A percentile compares a stretch with the other conserved stretches of the same genome.
Evolutionary conservation across 1,140 invertebrate species (phyloP).

Genomic region (Apis laboriosa): DNA sequence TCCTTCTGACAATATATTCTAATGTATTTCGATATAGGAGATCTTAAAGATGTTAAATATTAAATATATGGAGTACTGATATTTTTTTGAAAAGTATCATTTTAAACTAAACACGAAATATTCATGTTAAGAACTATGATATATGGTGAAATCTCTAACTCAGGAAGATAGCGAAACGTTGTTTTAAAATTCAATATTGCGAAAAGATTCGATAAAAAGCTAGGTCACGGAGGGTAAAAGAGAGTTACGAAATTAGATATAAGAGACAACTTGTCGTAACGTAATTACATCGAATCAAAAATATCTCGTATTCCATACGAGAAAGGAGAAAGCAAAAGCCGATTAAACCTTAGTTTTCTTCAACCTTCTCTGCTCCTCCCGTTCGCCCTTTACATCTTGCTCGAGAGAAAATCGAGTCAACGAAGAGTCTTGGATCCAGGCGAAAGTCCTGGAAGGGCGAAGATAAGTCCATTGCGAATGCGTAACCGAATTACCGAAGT

Average conservation of each 20-base stretch:
- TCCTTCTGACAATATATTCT: too few relatives aligned
- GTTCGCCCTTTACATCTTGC: constrained; percentile 26
- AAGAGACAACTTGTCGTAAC: not conserved
- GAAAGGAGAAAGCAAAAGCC: constrained; percentile 9
- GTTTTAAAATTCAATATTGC: not conserved
- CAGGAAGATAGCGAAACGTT: too few relatives aligned
- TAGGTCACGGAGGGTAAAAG: not conserved
- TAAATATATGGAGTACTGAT: too few relatives aligned
- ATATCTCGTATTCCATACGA: not conserved
- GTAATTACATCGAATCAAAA: constrained; percentile 2
- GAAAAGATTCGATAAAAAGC: not conserved
- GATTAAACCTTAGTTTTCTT: constrained; percentile 43
- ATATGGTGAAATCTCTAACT: too few relatives aligned
- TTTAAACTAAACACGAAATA: too few relatives aligned
- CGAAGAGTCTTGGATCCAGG: constrained; percentile 11
- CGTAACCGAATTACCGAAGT: constrained; percentile 74
- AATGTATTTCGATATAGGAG: too few relatives aligned
- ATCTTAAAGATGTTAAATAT: too few relatives aligned
- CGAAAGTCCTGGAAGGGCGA: constrained; percentile 35
- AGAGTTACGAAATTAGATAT: not conserved
- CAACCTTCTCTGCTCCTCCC: not conserved
- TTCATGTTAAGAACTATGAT: too few relatives aligned
- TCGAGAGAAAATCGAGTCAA: constrained; percentile 35
- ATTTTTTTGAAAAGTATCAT: too few relatives aligned
- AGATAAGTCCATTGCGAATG: constrained; percentile 69